Evolutionary conservation across 1,140 invertebrate genomes (phyloP), one percentile per base, ranked within the genome.

Genomic region (Conus ventricosus): DNA sequence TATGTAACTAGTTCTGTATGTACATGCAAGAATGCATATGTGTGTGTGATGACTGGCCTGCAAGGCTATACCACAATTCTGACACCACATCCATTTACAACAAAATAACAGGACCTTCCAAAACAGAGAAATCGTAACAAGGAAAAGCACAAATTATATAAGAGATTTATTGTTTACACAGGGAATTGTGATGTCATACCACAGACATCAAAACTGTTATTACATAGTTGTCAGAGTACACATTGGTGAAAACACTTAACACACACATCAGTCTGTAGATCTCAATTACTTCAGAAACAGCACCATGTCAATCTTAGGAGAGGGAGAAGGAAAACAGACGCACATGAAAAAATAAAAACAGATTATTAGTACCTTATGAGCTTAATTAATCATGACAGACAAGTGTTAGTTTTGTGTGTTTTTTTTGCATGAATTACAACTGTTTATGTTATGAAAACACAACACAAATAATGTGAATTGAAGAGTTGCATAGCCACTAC

Each of bases 201-300:
- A 71, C 67, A 23, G 67, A 71, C 67, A 71, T 71, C 67, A 13
- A n/a, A 71, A 71, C 67, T 71, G 67, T 71, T 71, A 20, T 23
- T n/a, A 71, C 67, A 23, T 23, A 71, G 67, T 23, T 17, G 20
- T 71, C 67, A 71, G 67, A 71, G 11, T 71, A 71, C 67, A 71
- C 67, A 71, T n/a, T 71, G 67, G 67, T 71, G 67, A 71, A 71
- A 71, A 71, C 67, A 71, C 67, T 71, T 71, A 71, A 71, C 67
- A 71, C 67, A 63, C 60, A 71, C 67, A 71, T 71, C 67, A 23
- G 20, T 71, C 20, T 71, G 67, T n/a, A 71, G 67, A 71, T 8
- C 8, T 11, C 57, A 60, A 15, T 71, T 71, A 71, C 67, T 71
- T 71, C 67, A 71, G 67, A 71, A 71, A 71, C 67, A 71, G 67